A percentile compares a stretch with the other conserved stretches of the same genome.
These are phyloP conservation scores for Anguilla japonica DNA, from an alignment of 2,113 vertebrate genomes.

Conservation along the genomic window DNA sequence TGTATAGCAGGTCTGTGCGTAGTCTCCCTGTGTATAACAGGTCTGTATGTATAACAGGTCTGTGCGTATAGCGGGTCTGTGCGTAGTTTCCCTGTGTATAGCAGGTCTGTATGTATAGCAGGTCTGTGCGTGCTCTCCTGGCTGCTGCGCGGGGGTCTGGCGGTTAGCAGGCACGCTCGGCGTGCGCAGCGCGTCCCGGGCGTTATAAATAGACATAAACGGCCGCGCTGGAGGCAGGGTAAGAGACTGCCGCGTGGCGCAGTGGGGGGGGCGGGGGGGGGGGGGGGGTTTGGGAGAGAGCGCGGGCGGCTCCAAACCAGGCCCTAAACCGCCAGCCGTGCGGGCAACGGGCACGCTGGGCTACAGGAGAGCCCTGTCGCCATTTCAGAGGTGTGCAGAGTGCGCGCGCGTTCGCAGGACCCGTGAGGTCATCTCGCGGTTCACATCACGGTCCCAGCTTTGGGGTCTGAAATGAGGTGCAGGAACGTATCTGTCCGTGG, in stretches of 20 bases:
- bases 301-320: neutral
- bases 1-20: no score
- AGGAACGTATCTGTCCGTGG: neutral
- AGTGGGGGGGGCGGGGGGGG: neutral
- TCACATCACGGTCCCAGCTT: no score
- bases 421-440: neutral
- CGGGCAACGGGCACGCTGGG: neutral
- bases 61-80: no score
- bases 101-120: no score
- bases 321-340: neutral
- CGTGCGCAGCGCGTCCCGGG: neutral
- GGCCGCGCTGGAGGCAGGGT: neutral
- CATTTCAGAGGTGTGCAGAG: no score
- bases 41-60: no score
- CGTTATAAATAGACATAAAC: neutral
- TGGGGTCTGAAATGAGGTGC: no score
- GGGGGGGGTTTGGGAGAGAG: neutral
- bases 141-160: slow-evolving; percentile 20
- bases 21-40: no score
- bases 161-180: neutral
- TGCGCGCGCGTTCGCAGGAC: no score
- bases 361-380: neutral
- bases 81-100: no score
- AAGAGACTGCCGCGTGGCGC: neutral
- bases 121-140: no score